phyloP scores from a whole-genome alignment of 2,888 invertebrate species.

The Hyles lineata region DNA sequence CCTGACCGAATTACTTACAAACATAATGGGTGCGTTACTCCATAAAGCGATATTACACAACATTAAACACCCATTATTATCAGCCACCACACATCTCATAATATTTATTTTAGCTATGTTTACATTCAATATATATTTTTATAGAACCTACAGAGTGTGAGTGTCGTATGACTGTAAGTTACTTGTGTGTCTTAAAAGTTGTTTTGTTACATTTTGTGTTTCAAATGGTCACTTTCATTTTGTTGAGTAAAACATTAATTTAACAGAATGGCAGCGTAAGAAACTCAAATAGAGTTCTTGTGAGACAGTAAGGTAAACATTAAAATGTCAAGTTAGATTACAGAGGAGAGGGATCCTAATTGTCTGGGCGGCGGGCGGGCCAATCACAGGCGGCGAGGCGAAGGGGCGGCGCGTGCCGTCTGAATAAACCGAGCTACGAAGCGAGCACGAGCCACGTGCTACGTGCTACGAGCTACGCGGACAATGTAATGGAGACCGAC shows the following conservation, averaged over 20 bases:
- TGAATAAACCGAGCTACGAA: constrained; percentile 74
- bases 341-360: constrained; percentile 74
- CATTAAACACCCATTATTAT: constrained; percentile 19
- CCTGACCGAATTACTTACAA: constrained; percentile 73
- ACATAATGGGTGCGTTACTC: constrained; percentile 57
- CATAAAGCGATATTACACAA: constrained; percentile 43
- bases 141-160: not conserved
- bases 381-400: constrained; percentile 65
- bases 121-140: not conserved
- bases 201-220: too few species aligned
- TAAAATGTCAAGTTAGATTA: constrained; percentile 79
- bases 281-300: constrained; percentile 33
- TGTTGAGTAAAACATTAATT: not conserved
- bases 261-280: not conserved
- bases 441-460: constrained; percentile 64
- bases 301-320: constrained; percentile 70
- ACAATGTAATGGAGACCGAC: constrained; percentile 14
- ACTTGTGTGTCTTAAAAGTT: too few species aligned
- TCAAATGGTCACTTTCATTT: too few species aligned
- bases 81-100: not conserved
- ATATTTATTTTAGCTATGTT: not conserved
- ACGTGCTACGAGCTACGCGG: constrained; percentile 24
- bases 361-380: constrained; percentile 73
- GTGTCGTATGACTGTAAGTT: too few species aligned
- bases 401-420: constrained; percentile 72